A percentile compares a stretch with the other conserved stretches of the same genome.
These are phyloP conservation scores for Pogonognathellus flavescens DNA, from an alignment of 1,140 invertebrate genomes.

Conservation along the genomic window DNA sequence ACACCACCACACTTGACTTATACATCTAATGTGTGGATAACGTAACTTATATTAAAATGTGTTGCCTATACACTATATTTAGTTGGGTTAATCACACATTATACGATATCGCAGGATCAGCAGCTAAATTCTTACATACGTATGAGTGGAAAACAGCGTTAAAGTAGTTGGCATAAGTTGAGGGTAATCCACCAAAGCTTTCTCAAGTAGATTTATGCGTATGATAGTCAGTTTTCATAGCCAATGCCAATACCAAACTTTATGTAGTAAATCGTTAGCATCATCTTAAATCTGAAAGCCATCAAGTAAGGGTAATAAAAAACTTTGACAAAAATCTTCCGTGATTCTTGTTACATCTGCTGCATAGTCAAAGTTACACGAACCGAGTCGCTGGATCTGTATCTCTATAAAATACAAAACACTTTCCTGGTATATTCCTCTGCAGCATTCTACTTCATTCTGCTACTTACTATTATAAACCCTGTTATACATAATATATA, in stretches of 20 bases:
- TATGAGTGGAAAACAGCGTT: background rate
- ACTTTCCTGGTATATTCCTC: too few species aligned
- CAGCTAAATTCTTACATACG: background rate
- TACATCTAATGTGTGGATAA: too few species aligned
- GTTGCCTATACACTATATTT: too few species aligned
- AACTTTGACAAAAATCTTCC: conserved; percentile 32
- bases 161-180: conserved; percentile 26
- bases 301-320: conserved; percentile 28
- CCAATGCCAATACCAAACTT: conserved; percentile 4
- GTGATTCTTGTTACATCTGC: conserved; percentile 23
- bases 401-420: too few species aligned
- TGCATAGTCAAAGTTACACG: background rate
- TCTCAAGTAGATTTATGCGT: conserved; percentile 4
- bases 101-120: background rate
- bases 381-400: too few species aligned
- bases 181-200: background rate
- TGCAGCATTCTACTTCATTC: too few species aligned
- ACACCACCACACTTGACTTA: too few species aligned
- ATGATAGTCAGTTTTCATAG: background rate
- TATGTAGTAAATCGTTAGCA: conserved; percentile 24
- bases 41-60: too few species aligned
- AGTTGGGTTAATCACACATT: background rate
- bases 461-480: too few species aligned
- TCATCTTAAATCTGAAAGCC: background rate
- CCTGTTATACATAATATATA: too few species aligned